phyloP scores from a whole-genome alignment of 2,113 vertebrate species.

The Choloepus hoffmanni region DNA sequence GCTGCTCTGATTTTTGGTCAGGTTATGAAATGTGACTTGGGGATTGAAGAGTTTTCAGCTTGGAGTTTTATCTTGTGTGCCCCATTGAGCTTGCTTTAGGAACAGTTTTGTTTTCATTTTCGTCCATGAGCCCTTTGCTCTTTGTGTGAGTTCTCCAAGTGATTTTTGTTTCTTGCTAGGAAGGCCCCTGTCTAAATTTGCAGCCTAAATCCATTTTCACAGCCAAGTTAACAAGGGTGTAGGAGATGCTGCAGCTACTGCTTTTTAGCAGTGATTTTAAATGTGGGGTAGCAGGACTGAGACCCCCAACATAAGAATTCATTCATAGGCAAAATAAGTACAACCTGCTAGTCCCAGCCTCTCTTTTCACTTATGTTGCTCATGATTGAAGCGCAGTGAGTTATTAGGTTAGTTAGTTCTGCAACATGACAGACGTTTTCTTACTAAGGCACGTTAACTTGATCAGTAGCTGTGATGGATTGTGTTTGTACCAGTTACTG shows the following conservation, averaged over 20 bases:
- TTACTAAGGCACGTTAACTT: constrained; percentile 43
- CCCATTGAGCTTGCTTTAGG: background rate
- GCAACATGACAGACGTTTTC: constrained; percentile 11
- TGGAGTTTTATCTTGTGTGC: background rate
- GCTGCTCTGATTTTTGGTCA: background rate
- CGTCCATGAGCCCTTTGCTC: background rate
- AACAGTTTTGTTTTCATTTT: background rate
- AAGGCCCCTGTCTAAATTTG: background rate
- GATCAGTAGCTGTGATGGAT: constrained; percentile 1
- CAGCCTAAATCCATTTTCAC: background rate
- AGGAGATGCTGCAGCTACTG: background rate
- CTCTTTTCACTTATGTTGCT: constrained; percentile 6
- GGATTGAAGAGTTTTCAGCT: background rate
- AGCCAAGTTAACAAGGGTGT: background rate
- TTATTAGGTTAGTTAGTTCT: constrained; percentile 31
- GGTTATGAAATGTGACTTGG: background rate
- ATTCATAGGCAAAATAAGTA: background rate
- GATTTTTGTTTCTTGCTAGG: background rate
- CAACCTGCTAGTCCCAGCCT: background rate
- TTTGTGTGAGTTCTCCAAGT: background rate
- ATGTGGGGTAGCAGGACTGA: background rate
- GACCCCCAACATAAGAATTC: background rate
- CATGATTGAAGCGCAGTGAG: background rate
- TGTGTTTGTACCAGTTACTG: constrained; percentile 18
- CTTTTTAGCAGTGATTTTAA: background rate